A percentile compares a stretch with the other conserved stretches of the same genome.
Conservation (phyloP, 2,797 vertebrate genomes). For the Pangasius larnaudii region DNA sequence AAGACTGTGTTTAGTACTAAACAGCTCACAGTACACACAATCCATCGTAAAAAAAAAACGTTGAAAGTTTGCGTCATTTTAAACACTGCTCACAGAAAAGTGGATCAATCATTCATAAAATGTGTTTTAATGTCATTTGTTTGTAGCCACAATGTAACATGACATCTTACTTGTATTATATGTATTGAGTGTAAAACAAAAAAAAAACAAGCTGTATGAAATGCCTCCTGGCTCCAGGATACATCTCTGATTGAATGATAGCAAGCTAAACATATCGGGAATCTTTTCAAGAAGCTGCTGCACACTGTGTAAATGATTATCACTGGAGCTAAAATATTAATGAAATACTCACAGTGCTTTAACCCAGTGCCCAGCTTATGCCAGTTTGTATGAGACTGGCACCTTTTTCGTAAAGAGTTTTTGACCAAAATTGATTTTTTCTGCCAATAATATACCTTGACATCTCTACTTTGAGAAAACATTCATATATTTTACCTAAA, state of each 20-base stretch:
- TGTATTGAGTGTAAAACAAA: neutral
- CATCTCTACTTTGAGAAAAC: neutral
- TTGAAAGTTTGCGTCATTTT: neutral
- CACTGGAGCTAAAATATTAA: neutral
- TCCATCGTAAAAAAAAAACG: neutral
- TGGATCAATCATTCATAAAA: neutral
- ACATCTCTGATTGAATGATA: slow-evolving; percentile 13
- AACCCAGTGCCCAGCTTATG: no score
- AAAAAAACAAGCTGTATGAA: neutral
- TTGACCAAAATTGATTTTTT: no score
- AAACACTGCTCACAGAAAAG: no score
- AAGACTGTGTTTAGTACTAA: neutral
- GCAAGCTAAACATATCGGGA: neutral
- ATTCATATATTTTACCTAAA: neutral
- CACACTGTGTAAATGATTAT: neutral
- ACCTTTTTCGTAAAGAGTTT: neutral
- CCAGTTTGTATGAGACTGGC: neutral
- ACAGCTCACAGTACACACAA: neutral
- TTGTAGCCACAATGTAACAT: neutral
- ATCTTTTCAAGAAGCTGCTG: slow-evolving; percentile 8
- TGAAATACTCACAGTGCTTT: neutral
- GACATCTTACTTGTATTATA: neutral
- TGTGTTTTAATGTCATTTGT: neutral
- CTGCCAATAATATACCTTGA: neutral
- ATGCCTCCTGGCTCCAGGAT: neutral